phyloP scores from a whole-genome alignment of 1,140 invertebrate genomes.

The Scylla paramamosain region DNA sequence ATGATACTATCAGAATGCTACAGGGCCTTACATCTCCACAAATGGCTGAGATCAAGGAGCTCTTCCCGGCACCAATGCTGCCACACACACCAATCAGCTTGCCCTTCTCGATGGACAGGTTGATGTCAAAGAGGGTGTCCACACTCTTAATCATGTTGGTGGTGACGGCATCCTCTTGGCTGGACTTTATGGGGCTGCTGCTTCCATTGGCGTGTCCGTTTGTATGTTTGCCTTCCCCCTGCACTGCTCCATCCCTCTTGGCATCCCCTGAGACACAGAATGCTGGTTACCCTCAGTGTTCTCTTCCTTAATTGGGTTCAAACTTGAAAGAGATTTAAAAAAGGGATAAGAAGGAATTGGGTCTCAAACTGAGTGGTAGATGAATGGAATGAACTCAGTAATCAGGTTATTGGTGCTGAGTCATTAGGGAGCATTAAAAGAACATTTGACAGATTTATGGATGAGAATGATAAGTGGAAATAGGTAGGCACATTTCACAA shows the following conservation, averaged over 20 bases:
- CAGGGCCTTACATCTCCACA: slow-evolving; percentile 76
- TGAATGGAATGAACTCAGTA: no score
- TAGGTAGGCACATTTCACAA: no score
- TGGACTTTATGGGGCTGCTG: not conserved
- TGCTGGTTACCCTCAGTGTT: not conserved
- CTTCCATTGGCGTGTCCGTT: slow-evolving; percentile 63
- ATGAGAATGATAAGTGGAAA: no score
- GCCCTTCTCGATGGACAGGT: slow-evolving; percentile 80
- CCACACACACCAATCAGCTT: slow-evolving; percentile 86
- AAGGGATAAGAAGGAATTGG: no score
- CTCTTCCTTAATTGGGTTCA: not conserved
- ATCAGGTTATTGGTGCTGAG: no score
- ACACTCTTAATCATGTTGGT: slow-evolving; percentile 31
- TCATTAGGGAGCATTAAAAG: no score
- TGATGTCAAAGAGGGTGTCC: slow-evolving; percentile 66
- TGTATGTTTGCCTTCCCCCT: not conserved
- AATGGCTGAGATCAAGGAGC: slow-evolving; percentile 85
- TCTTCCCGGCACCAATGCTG: slow-evolving; percentile 86
- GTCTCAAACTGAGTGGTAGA: no score
- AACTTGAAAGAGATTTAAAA: no score
- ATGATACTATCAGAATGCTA: no score
- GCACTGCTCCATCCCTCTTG: slow-evolving; percentile 38
- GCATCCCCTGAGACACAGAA: slow-evolving; percentile 40
- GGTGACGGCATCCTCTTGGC: not conserved
- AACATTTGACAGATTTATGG: no score